Percentiles rank a stretch among this genome's conserved stretches.
Conservation (phyloP, 1,140 invertebrate species). For the Phenacoccus solenopsis region DNA sequence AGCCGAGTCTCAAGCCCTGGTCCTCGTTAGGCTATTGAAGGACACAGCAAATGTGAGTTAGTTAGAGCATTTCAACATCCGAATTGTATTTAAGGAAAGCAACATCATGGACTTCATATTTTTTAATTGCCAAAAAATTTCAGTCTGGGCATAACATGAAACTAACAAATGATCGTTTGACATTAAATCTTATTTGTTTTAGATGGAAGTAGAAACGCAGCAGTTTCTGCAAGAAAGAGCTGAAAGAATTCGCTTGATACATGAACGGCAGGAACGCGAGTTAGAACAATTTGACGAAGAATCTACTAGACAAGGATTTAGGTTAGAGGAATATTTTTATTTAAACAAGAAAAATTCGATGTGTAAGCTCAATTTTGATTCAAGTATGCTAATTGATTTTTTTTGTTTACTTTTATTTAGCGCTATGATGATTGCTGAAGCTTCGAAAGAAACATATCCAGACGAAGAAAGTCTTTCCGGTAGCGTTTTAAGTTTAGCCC, state of each 20-base stretch:
- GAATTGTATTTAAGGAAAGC: too few relatives aligned
- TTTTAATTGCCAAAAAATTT: too few relatives aligned
- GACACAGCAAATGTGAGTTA: too few relatives aligned
- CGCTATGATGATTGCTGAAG: slow-evolving; percentile 77
- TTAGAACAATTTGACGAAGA: slow-evolving; percentile 90
- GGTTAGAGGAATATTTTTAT: too few relatives aligned
- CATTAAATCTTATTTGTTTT: slow-evolving; percentile 12
- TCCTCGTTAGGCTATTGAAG: too few relatives aligned
- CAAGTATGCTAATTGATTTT: background rate
- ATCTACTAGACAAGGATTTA: slow-evolving; percentile 80
- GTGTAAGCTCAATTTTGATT: background rate
- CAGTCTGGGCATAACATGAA: too few relatives aligned
- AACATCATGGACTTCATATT: too few relatives aligned
- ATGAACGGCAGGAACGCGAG: slow-evolving; percentile 79
- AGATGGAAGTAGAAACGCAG: slow-evolving; percentile 85
- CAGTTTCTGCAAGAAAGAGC: slow-evolving; percentile 81
- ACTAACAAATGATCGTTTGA: too few relatives aligned
- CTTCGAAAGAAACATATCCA: slow-evolving; percentile 68
- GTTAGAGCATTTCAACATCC: too few relatives aligned
- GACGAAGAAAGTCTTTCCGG: slow-evolving; percentile 84
- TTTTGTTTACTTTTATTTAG: slow-evolving; percentile 41
- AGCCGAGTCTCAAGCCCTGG: too few relatives aligned
- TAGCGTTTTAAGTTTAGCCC: slow-evolving; percentile 83
- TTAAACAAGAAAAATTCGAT: background rate
- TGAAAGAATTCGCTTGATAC: slow-evolving; percentile 71